Conservation (phyloP, 2,113 vertebrate genomes). For the Semicossyphus pulcher region DNA sequence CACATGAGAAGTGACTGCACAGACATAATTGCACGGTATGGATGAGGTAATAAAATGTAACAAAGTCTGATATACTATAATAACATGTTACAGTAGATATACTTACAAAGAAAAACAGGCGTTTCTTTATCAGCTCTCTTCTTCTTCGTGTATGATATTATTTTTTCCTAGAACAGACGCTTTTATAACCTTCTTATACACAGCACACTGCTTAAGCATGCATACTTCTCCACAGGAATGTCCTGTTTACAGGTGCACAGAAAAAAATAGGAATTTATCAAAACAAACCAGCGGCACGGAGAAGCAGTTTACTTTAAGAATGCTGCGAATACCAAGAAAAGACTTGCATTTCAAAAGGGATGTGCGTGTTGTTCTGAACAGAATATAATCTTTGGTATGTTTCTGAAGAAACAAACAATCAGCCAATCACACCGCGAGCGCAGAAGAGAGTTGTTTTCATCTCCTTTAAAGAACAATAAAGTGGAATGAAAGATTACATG, state of each 20-base stretch:
- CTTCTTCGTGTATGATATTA: background rate
- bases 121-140: background rate
- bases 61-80: too few relatives aligned
- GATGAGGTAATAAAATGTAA: too few relatives aligned
- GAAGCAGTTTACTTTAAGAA: background rate
- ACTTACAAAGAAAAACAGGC: too few relatives aligned
- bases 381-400: background rate
- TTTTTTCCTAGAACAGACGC: background rate
- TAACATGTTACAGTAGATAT: too few relatives aligned
- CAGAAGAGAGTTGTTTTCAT: too few relatives aligned
- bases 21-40: too few relatives aligned
- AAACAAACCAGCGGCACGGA: constrained; percentile 7
- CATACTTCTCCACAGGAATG: constrained; percentile 30
- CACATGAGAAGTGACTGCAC: too few relatives aligned
- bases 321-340: too few relatives aligned
- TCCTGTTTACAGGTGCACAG: constrained; percentile 54
- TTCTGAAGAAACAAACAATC: background rate
- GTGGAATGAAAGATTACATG: too few relatives aligned
- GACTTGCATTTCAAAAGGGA: too few relatives aligned
- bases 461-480: too few relatives aligned
- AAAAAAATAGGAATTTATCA: constrained; percentile 22
- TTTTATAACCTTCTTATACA: constrained; percentile 15
- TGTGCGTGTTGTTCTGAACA: too few relatives aligned
- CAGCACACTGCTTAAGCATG: background rate
- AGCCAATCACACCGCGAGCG: background rate